phyloP scores from a whole-genome alignment of 1,140 invertebrate genomes.

The Metaphire vulgaris region DNA sequence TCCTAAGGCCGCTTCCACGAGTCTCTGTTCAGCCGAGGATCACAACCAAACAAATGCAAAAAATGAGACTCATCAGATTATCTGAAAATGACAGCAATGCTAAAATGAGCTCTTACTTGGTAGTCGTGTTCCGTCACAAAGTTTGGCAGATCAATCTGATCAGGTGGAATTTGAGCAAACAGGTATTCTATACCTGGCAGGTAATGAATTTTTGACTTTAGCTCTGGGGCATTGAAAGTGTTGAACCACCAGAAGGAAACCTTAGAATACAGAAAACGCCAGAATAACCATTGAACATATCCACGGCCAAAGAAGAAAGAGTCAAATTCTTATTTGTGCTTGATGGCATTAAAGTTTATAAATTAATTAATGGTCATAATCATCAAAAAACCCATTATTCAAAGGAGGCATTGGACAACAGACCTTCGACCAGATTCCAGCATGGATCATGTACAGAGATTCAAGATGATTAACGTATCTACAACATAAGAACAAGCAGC shows the following conservation, averaged over 20 bases:
- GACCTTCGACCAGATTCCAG: neutral
- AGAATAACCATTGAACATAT: conserved; percentile 30
- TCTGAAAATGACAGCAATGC: no score
- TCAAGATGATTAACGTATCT: neutral
- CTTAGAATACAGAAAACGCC: conserved; percentile 57
- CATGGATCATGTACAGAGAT: neutral
- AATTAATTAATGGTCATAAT: no score
- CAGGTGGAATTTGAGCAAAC: conserved; percentile 77
- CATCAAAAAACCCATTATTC: neutral
- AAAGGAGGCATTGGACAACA: neutral
- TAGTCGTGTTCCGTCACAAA: conserved; percentile 94
- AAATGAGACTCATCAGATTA: no score
- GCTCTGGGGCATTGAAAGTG: conserved; percentile 89
- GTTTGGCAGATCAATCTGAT: conserved; percentile 85
- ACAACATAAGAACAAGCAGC: neutral
- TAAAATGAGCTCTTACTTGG: conserved; percentile 61
- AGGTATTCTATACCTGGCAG: conserved; percentile 83
- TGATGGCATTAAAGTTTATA: no score
- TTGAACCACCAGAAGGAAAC: conserved; percentile 97
- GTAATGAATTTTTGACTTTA: conserved; percentile 86
- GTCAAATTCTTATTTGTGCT: neutral
- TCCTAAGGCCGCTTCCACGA: neutral
- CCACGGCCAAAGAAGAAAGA: neutral
- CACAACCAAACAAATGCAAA: neutral
- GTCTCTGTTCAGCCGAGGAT: neutral